A percentile compares a stretch with the other conserved stretches of the same genome.
These are phyloP conservation scores for Odontomachus brunneus DNA, from an alignment of 1,140 invertebrate species.

Conservation along the genomic window DNA sequence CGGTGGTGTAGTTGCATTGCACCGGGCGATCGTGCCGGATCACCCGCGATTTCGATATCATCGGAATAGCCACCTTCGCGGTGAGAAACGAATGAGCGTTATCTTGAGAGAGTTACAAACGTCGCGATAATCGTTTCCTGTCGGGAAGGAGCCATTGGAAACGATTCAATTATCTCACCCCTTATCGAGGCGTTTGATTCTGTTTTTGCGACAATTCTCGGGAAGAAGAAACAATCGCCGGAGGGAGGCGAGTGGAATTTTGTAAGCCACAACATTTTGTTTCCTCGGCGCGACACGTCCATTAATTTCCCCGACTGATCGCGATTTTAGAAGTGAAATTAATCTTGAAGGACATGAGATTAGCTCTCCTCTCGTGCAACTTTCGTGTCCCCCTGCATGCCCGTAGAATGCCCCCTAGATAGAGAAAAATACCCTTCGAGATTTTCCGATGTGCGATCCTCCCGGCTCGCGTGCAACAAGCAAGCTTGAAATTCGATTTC, in stretches of 20 bases:
- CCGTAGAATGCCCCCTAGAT: no score
- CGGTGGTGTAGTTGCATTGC: neutral
- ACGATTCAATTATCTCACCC: neutral
- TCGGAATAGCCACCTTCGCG: neutral
- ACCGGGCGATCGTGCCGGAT: neutral
- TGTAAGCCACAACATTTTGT: constrained; percentile 6
- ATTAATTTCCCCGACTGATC: constrained; percentile 16
- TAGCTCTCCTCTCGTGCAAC: constrained; percentile 21
- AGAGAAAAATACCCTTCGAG: constrained; percentile 48
- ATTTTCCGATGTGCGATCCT: constrained; percentile 45
- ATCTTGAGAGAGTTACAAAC: no score
- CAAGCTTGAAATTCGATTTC: constrained; percentile 24
- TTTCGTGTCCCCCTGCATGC: no score
- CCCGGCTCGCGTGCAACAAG: constrained; percentile 17
- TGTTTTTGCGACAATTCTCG: neutral
- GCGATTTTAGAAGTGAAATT: constrained; percentile 44
- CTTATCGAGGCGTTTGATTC: neutral
- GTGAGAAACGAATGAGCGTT: no score
- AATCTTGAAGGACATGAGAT: constrained; percentile 37
- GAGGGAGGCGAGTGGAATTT: neutral
- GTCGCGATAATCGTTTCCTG: no score
- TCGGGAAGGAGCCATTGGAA: neutral
- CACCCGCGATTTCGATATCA: neutral
- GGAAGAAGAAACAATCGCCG: neutral
- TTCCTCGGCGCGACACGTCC: neutral